phyloP scores from a whole-genome alignment of 1,140 invertebrate species.

The Riptortus pedestris region DNA sequence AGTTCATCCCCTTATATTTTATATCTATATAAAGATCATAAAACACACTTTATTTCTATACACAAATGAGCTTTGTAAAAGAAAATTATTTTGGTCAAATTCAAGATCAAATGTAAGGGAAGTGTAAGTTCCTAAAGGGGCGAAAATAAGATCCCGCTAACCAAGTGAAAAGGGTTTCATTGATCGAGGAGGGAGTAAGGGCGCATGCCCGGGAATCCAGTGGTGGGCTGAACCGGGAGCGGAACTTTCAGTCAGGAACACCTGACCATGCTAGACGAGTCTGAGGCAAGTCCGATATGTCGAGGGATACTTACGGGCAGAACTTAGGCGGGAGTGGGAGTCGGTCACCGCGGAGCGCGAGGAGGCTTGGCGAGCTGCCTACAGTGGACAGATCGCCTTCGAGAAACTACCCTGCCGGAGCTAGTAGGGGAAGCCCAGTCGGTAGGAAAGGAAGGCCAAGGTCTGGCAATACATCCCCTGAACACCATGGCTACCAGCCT shows the following conservation, averaged over 20 bases:
- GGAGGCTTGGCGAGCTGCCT: constrained; percentile 57
- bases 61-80: too few species aligned
- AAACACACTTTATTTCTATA: too few species aligned
- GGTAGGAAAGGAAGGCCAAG: constrained; percentile 41
- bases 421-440: constrained; percentile 45
- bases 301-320: constrained; percentile 57
- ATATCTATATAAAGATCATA: too few species aligned
- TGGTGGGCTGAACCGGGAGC: constrained; percentile 16
- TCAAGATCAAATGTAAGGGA: too few species aligned
- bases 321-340: constrained; percentile 42
- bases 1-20: too few species aligned
- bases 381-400: constrained; percentile 76
- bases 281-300: constrained; percentile 40
- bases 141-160: constrained; percentile 14
- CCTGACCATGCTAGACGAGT: constrained; percentile 17
- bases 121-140: constrained; percentile 4
- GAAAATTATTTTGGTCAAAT: too few species aligned
- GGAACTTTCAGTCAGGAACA: neutral
- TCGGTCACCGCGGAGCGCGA: constrained; percentile 49
- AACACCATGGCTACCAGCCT: constrained; percentile 40
- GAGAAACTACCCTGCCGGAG: constrained; percentile 51
- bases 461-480: constrained; percentile 49
- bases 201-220: constrained; percentile 1
- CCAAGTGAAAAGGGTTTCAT: constrained; percentile 13
- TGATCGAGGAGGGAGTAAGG: constrained; percentile 20